Evolutionary conservation across 92 coral and sea anemone species (phyloP).

Genomic region (Micromussa lordhowensis): DNA sequence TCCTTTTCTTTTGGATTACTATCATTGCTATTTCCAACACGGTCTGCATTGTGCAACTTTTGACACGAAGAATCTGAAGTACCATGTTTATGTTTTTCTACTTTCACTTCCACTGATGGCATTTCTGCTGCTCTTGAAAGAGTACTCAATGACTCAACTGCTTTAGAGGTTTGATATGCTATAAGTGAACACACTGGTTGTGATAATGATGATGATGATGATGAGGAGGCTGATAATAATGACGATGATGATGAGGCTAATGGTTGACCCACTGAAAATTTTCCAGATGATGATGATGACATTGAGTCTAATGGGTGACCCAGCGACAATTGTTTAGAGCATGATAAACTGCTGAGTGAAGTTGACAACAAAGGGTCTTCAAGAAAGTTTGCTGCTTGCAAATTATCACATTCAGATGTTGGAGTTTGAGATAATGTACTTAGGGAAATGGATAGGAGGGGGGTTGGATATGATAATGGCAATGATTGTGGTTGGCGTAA

Average conservation of each 20-base stretch:
- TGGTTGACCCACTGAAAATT: neutral
- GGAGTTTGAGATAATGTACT: constrained; percentile 18
- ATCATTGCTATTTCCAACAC: neutral
- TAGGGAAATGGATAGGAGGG: constrained; percentile 4
- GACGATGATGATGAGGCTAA: neutral
- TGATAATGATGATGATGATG: neutral
- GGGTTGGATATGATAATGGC: neutral
- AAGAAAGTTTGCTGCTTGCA: neutral
- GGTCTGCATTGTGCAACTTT: neutral
- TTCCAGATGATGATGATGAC: neutral
- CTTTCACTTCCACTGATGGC: neutral
- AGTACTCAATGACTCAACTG: neutral
- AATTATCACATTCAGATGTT: neutral
- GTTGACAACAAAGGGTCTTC: constrained; percentile 23
- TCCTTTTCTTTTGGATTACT: neutral
- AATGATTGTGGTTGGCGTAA: neutral
- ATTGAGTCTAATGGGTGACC: neutral
- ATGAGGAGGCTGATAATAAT: too few species aligned
- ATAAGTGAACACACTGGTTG: neutral
- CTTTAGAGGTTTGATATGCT: constrained; percentile 7
- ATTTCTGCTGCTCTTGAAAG: neutral
- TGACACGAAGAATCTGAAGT: neutral
- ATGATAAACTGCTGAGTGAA: constrained; percentile 20
- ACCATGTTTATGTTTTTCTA: neutral
- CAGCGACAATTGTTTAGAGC: neutral